A percentile compares a stretch with the other conserved stretches of the same genome.
Conservation (phyloP, 35 echinoderm and acorn worm genomes). For the Heliocidaris erythrogramma region DNA sequence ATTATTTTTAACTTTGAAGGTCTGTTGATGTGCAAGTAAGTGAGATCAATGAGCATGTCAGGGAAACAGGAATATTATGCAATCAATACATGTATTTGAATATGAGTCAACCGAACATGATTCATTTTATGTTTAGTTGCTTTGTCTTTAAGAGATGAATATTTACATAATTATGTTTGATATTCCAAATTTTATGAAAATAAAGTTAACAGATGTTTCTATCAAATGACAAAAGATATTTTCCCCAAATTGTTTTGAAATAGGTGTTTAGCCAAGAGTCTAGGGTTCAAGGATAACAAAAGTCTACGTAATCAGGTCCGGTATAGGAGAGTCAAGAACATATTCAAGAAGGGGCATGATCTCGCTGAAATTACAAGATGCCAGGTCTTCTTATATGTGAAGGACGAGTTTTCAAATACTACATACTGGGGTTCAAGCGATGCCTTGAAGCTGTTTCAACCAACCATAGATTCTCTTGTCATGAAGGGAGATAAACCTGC, state of each 20-base stretch:
- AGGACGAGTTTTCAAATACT: conserved; percentile 23
- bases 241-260: too few relatives aligned
- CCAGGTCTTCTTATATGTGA: not conserved
- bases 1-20: too few relatives aligned
- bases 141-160: not conserved
- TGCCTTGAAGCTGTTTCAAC: not conserved
- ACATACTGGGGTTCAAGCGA: conserved; percentile 15
- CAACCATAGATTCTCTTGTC: not conserved
- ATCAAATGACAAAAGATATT: too few relatives aligned
- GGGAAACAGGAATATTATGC: too few relatives aligned
- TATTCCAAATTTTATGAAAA: not conserved
- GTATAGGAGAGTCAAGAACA: conserved; percentile 8
- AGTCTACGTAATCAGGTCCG: not conserved
- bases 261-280: not conserved
- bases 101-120: too few relatives aligned
- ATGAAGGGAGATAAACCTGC: not conserved
- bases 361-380: conserved; percentile 23
- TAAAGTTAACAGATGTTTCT: too few relatives aligned
- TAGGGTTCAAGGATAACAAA: conserved; percentile 5
- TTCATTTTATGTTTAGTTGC: too few relatives aligned
- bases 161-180: not conserved
- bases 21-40: too few relatives aligned
- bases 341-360: conserved; percentile 7
- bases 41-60: too few relatives aligned
- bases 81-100: too few relatives aligned